These are phyloP conservation scores for Lepidothrix coronata DNA, from an alignment of 2,113 vertebrate species.

Conservation along the genomic window DNA sequence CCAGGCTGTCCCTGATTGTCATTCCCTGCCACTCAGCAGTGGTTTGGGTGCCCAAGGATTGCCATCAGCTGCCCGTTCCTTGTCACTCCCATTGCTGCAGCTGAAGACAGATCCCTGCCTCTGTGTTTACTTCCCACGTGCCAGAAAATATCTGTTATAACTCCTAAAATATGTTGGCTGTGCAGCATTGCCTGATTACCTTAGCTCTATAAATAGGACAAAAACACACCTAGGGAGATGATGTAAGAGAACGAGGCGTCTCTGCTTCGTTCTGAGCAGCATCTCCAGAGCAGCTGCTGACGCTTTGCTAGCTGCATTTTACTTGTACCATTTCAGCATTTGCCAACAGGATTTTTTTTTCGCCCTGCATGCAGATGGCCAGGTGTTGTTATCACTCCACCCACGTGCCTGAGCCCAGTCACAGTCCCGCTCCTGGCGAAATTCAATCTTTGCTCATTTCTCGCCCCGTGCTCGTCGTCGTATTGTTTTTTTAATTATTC, in stretches of 20 bases:
- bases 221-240: not conserved
- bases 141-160: not conserved
- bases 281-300: not conserved
- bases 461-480: not conserved
- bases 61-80: not conserved
- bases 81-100: accelerated
- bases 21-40: not conserved
- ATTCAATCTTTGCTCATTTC: conserved; percentile 43
- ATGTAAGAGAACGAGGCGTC: not conserved
- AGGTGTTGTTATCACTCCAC: not conserved
- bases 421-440: conserved; percentile 41
- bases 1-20: not conserved
- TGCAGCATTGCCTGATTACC: not conserved
- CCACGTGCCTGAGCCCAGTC: not conserved
- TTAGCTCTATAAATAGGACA: not conserved
- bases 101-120: not conserved
- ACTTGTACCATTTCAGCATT: not conserved
- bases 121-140: not conserved
- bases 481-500: conserved; percentile 61
- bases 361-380: not conserved
- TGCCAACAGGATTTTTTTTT: not conserved
- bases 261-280: not conserved
- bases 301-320: not conserved
- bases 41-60: not conserved
- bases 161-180: not conserved